Conservation (phyloP, 1,140 invertebrate species). For the Megathymus violae region DNA sequence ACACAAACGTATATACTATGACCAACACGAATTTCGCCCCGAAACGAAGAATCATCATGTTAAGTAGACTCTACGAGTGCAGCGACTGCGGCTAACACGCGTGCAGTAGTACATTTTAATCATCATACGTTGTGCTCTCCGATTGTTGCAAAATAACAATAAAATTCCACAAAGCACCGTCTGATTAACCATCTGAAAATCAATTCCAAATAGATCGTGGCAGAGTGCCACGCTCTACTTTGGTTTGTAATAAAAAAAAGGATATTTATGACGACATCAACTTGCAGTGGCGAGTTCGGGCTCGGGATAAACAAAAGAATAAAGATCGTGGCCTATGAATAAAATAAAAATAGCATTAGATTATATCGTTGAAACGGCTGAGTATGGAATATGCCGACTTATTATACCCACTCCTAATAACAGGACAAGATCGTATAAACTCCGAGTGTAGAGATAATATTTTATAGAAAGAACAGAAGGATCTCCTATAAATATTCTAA, state of each 20-base stretch:
- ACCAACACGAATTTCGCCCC: no score
- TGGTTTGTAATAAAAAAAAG: slow-evolving; percentile 20
- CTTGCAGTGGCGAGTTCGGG: slow-evolving; percentile 21
- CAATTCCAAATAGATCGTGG: background rate
- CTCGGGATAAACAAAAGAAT: slow-evolving; percentile 76
- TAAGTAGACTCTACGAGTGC: no score
- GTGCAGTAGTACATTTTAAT: no score
- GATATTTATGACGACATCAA: slow-evolving; percentile 28
- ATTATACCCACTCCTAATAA: slow-evolving; percentile 75
- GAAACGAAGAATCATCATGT: no score
- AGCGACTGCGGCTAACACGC: no score
- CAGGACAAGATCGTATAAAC: slow-evolving; percentile 72
- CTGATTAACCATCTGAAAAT: no score
- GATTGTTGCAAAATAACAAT: no score
- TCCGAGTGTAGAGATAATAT: slow-evolving; percentile 46
- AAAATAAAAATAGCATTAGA: slow-evolving; percentile 80
- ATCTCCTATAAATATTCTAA: no score
- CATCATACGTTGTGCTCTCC: no score
- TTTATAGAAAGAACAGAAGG: slow-evolving; percentile 38
- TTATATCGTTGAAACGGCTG: slow-evolving; percentile 70
- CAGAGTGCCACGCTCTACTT: no score
- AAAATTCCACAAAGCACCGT: no score
- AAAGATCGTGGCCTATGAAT: slow-evolving; percentile 76
- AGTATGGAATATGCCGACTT: slow-evolving; percentile 75
- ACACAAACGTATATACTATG: no score